phyloP scores from a whole-genome alignment of 2,797 vertebrate genomes.

The Paedocypris micromegethes region DNA sequence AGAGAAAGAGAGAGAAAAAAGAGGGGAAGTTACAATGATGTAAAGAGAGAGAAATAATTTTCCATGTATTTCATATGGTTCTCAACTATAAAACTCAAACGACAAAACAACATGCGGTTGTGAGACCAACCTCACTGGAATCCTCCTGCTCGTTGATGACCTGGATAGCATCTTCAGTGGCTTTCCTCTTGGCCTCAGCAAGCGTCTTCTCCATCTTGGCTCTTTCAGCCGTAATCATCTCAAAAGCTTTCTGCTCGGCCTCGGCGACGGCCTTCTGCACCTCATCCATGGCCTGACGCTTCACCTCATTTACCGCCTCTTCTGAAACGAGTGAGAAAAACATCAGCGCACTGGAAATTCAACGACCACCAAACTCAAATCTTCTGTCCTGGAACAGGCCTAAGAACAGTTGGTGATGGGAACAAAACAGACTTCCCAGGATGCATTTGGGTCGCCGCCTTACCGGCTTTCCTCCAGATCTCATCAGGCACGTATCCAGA shows the following conservation, averaged over 20 bases:
- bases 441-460: slow-evolving; percentile 52
- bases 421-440: slow-evolving; percentile 43
- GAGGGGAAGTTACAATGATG: no score
- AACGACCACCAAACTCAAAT: no score
- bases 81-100: no score
- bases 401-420: slow-evolving; percentile 34
- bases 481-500: slow-evolving; percentile 94
- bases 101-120: not conserved
- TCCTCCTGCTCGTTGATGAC: slow-evolving; percentile 98
- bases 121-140: slow-evolving; percentile 84
- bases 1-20: no score
- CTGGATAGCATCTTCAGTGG: slow-evolving; percentile 87
- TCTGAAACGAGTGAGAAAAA: slow-evolving; percentile 60
- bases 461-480: slow-evolving; percentile 98
- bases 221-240: slow-evolving; percentile 92
- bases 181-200: slow-evolving; percentile 90
- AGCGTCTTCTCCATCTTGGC: slow-evolving; percentile 98
- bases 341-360: not conserved
- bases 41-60: no score
- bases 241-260: slow-evolving; percentile 95
- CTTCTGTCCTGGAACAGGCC: not conserved
- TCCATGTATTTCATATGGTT: no score
- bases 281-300: slow-evolving; percentile 97
- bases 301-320: slow-evolving; percentile 97
- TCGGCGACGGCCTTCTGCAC: slow-evolving; percentile 96